Evolutionary conservation across 2,888 invertebrate species (phyloP).

Genomic region (Rotaria socialis): DNA sequence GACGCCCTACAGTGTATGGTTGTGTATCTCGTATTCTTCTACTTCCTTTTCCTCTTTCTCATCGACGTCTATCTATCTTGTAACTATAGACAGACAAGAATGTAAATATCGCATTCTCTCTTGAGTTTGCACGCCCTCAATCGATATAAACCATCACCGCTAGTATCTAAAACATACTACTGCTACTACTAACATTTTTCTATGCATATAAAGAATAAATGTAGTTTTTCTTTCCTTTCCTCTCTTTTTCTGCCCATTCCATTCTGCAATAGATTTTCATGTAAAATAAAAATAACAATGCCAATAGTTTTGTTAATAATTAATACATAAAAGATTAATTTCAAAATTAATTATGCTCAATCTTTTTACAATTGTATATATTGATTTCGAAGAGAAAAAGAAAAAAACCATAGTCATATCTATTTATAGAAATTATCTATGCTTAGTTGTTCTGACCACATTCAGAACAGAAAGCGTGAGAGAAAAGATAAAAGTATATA

Average conservation of each 20-base stretch:
- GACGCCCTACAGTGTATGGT: neutral
- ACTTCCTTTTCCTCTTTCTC: neutral
- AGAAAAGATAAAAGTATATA: neutral
- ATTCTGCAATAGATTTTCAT: neutral
- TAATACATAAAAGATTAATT: no score
- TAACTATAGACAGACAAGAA: conserved; percentile 25
- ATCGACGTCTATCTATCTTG: neutral
- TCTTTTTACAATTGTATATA: no score
- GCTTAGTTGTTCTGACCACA: neutral
- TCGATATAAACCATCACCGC: conserved; percentile 14
- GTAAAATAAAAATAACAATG: neutral
- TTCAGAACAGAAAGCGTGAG: neutral
- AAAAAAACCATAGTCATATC: neutral
- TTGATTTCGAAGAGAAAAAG: no score
- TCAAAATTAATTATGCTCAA: no score
- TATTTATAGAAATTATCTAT: neutral
- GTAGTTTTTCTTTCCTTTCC: neutral
- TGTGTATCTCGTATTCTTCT: neutral
- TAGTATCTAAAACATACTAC: neutral
- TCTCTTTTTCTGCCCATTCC: neutral
- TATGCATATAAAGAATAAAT: neutral
- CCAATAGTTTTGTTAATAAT: neutral
- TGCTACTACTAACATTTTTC: neutral
- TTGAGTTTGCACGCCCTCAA: neutral
- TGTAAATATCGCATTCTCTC: conserved; percentile 18